These are phyloP conservation scores for Neotoma lepida DNA, from an alignment of 2,113 vertebrate genomes.

Conservation along the genomic window DNA sequence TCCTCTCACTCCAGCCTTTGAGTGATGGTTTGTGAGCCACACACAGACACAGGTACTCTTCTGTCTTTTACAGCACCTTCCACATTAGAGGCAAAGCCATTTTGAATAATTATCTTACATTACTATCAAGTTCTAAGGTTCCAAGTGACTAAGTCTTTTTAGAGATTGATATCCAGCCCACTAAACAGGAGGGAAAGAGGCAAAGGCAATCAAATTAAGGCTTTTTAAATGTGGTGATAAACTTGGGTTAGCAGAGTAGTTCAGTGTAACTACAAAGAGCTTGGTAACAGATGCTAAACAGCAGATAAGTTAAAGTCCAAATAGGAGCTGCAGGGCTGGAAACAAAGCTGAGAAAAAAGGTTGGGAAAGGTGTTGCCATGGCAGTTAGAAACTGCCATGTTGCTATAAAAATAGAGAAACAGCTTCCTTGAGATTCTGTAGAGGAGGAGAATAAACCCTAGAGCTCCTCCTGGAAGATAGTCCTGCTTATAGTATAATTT, in stretches of 20 bases:
- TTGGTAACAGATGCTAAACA: neutral
- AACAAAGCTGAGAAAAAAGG: neutral
- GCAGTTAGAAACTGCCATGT: neutral
- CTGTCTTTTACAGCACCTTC: neutral
- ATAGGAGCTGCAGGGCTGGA: neutral
- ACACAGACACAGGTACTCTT: neutral
- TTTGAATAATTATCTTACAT: neutral
- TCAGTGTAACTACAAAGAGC: neutral
- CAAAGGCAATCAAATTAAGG: neutral
- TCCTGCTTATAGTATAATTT: neutral
- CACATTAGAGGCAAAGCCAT: neutral
- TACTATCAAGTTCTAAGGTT: neutral
- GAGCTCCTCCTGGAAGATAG: neutral
- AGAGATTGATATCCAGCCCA: neutral
- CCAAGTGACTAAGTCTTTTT: neutral
- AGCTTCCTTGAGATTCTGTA: neutral
- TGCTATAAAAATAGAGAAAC: neutral
- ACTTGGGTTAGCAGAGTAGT: neutral
- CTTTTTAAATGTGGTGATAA: neutral
- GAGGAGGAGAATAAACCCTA: neutral
- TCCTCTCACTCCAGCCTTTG: too few species aligned
- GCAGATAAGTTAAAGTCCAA: neutral
- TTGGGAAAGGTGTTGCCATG: neutral
- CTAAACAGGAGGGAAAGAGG: neutral
- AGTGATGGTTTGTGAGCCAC: too few species aligned